Conservation (phyloP, 2,113 vertebrate species). For the Nipponia nippon region DNA sequence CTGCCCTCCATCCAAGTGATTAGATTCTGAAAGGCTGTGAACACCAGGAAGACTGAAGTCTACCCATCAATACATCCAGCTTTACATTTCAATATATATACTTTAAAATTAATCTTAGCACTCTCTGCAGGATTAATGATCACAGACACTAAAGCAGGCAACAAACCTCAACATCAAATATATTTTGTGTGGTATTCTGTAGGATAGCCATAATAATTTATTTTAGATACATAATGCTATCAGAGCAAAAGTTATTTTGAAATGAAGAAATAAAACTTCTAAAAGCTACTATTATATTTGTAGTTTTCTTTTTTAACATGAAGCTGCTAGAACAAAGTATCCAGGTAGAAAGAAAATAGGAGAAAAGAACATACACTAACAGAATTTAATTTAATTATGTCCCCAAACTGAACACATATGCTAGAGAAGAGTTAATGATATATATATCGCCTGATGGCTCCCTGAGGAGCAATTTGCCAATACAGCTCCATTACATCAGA, state of each 20-base stretch:
- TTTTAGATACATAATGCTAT: not conserved
- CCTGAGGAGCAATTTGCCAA: constrained; percentile 84
- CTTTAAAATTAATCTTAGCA: not conserved
- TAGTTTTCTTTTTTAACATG: not conserved
- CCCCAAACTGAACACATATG: constrained; percentile 57
- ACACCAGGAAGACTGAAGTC: not conserved
- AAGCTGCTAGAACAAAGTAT: not conserved
- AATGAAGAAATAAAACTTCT: not conserved
- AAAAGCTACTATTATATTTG: not conserved
- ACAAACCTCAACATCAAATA: not conserved
- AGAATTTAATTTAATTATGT: constrained; percentile 36
- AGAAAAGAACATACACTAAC: not conserved
- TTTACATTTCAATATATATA: not conserved
- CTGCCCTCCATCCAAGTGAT: not conserved
- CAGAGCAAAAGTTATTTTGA: not conserved
- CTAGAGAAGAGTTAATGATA: constrained; percentile 82
- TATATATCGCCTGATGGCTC: constrained; percentile 81
- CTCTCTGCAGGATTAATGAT: not conserved
- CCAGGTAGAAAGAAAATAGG: not conserved
- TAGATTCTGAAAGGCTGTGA: not conserved
- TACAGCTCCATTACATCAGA: constrained; percentile 86
- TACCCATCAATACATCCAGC: not conserved
- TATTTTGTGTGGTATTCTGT: not conserved
- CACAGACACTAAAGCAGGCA: not conserved
- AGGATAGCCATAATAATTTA: not conserved